Base-by-base conservation (phyloP, 2,113 vertebrate species). In the Oncorhynchus clarkii region DNA sequence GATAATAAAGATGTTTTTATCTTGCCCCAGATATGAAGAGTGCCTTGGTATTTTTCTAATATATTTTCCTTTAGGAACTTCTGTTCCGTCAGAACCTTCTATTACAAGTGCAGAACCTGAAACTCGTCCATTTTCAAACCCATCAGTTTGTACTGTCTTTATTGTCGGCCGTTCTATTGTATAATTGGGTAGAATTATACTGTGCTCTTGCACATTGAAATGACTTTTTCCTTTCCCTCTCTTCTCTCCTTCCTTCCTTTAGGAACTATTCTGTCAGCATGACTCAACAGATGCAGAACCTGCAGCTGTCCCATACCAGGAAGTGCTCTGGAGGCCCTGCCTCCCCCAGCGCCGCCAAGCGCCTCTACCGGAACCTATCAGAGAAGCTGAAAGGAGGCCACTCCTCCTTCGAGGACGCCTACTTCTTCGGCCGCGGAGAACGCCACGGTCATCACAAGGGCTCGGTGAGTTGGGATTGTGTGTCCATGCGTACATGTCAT, bases 271-370 rank as follows among this genome's bases (percentile, higher is more conserved):
- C 68, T 2, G 85, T 84, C 78, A 94, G 90, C 24, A 96, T 97
- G 97, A 98, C 95, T 1, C 96, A 97, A 91, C 96, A 97, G 88
- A 99, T 98, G 97, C 97, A 98, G 81, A 97, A 93, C 82, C 89
- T 99, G 20, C 95, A 97, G 81, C 90, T 98, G 79, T 92, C 94
- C 14, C 96, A 96, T 83, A 92, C 80, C 74, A 95, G 95, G 79
- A 97, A 95, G 88, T 93, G 93, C 75, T 83, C 90, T 0, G 93
- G 93, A 0, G 77, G 94, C 24, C 97, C 97, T 0, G 93, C 97
- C 0, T 99, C 98, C 6, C 98, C 98, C 22, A 98, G 75, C 20
- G 97, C 97, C 0, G 97, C 97, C 62, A 99, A 99, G 83, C 93
- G 97, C 1, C 93, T 99, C 1, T 99, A 99, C 85, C 83, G 98